phyloP scores from a whole-genome alignment of 1,140 invertebrate genomes.

The Drosophila paulistorum region DNA sequence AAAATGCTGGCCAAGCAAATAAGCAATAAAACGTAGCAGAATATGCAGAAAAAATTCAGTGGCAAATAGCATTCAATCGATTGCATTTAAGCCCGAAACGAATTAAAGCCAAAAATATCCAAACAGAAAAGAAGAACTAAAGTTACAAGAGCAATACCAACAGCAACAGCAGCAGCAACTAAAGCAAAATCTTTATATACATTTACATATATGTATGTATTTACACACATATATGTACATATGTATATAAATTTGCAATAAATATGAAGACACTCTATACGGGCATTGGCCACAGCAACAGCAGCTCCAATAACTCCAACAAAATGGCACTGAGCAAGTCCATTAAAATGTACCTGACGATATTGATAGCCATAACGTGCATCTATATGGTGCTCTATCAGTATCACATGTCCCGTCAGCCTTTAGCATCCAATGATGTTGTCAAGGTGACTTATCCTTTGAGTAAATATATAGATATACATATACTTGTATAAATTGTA shows the following conservation, averaged over 20 bases:
- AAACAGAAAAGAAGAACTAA: constrained; percentile 37
- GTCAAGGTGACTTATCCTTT: constrained; percentile 67
- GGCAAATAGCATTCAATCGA: constrained; percentile 33
- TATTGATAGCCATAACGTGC: constrained; percentile 81
- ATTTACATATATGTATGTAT: not conserved
- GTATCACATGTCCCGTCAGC: constrained; percentile 76
- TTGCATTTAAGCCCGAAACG: constrained; percentile 48
- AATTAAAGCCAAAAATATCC: constrained; percentile 71
- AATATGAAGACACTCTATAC: constrained; percentile 42
- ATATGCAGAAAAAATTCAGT: constrained; percentile 31
- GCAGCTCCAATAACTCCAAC: constrained; percentile 35
- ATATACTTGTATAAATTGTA: not conserved
- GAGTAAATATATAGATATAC: not conserved
- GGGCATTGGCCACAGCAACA: constrained; percentile 29
- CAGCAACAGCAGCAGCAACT: constrained; percentile 22
- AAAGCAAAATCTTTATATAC: not conserved
- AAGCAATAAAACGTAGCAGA: constrained; percentile 18
- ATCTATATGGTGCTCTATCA: constrained; percentile 82
- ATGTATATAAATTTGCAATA: not conserved
- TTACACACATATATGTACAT: not conserved
- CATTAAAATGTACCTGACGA: constrained; percentile 83
- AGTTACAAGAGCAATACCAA: constrained; percentile 6
- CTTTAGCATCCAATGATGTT: constrained; percentile 61
- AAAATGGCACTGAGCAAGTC: constrained; percentile 80
- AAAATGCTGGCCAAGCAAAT: constrained; percentile 40